Base-by-base conservation (phyloP, 2,888 invertebrate species). In the Plebejus argus region DNA sequence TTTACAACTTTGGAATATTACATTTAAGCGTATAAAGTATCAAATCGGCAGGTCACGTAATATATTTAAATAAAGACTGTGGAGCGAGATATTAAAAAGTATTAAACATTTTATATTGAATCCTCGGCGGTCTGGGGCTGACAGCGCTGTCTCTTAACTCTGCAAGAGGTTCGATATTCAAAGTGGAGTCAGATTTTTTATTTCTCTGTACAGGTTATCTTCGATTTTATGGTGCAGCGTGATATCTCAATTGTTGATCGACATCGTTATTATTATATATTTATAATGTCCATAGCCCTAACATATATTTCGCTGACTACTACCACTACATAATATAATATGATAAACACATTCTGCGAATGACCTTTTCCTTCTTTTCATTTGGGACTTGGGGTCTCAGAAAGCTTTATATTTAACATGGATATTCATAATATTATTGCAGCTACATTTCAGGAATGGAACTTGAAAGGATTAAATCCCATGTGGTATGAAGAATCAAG, bases 1-100 rank as follows among this genome's bases (percentile, higher is more conserved):
- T 66, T 74, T 74, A 53, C 28, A 74, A 74, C 74, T 74, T 49
- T 49, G 74, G 74, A 74, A 74, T 74, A 53, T 74, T 74, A 74
- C 49, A 49, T 74, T 74, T 53, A 53, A 74, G 49, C 74, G 53
- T 49, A 74, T 53, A 28, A 53, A 28, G 74, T 53, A 74, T 74
- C 74, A 74, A 53, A 74, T 74, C 23, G 49, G 74, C 74, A 28
- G 74, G 45, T 72, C 72, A 74, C 74, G 74, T 74, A 72, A 72
- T 72, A 74, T 74, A 49, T 74, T 74, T 74, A 49, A 53, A 53
- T 74, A 72, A 72, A 74, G 66, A 74, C 49, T 74, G 74, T 53
- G 15, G 28, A 23, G 28, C 28, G 49, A 49, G 74, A 53, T 74
- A 49, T 23, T 23, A 74, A 74, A 49, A 28, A 23, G 74, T 28